Conservation (phyloP, 2,888 invertebrate species). For the Microctonus aethiopoides region DNA sequence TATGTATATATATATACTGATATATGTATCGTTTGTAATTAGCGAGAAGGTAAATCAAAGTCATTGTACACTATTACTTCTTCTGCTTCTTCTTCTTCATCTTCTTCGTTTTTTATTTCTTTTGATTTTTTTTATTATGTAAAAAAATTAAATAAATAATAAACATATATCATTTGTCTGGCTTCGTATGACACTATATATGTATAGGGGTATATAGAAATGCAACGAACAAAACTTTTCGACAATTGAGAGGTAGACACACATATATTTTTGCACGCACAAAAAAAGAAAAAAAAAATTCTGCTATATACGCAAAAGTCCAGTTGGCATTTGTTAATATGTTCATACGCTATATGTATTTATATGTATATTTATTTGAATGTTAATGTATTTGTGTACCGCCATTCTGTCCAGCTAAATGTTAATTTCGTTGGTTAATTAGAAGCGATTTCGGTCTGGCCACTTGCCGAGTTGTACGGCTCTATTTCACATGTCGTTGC, state of each 20-base stretch:
- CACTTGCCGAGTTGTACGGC: constrained; percentile 39
- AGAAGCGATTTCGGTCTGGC: constrained; percentile 53
- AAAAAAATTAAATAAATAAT: constrained; percentile 1
- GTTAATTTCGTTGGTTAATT: constrained; percentile 63
- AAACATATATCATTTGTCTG: background rate
- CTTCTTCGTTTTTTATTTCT: no score
- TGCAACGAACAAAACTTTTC: background rate
- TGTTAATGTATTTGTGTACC: no score
- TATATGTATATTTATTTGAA: no score
- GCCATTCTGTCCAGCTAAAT: constrained; percentile 55
- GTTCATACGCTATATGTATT: constrained; percentile 34
- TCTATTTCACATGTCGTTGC: constrained; percentile 50
- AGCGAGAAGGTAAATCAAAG: constrained; percentile 64
- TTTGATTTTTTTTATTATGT: background rate
- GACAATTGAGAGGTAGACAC: background rate
- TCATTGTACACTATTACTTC: constrained; percentile 32
- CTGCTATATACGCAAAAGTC: constrained; percentile 27
- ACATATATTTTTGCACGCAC: background rate
- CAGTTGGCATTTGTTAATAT: constrained; percentile 52
- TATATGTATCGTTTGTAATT: constrained; percentile 63
- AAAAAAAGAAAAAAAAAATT: constrained; percentile 37
- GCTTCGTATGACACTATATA: constrained; percentile 9
- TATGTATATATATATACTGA: background rate
- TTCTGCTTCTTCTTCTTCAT: background rate
- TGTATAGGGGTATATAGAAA: constrained; percentile 29